These are phyloP conservation scores for Drosophila niveifrons DNA, from an alignment of 2,888 invertebrate species.

Conservation along the genomic window DNA sequence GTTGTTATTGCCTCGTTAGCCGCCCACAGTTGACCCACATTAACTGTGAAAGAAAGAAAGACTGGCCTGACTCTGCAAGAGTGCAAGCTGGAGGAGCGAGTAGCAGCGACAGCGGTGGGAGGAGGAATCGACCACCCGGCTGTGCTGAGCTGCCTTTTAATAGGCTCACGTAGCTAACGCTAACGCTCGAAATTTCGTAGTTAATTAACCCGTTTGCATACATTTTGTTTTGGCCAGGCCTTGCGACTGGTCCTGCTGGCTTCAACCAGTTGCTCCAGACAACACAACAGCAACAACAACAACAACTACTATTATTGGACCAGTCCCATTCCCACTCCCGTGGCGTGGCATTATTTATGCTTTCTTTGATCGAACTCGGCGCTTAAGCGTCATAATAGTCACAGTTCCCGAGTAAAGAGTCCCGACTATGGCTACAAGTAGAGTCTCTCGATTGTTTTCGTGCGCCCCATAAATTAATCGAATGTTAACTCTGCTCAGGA, in stretches of 20 bases:
- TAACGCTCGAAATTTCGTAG: constrained; percentile 67
- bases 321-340: constrained; percentile 39
- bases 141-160: constrained; percentile 53
- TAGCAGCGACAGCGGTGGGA: background rate
- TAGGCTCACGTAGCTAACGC: constrained; percentile 63
- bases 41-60: constrained; percentile 13
- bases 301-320: constrained; percentile 1
- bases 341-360: constrained; percentile 75
- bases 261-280: constrained; percentile 50
- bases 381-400: constrained; percentile 76
- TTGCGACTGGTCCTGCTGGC: constrained; percentile 54
- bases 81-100: constrained; percentile 10
- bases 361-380: constrained; percentile 79
- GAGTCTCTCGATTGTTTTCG: constrained; percentile 67
- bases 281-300: background rate
- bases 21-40: constrained; percentile 74
- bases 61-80: constrained; percentile 21
- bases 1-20: constrained; percentile 62
- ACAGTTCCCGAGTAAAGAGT: constrained; percentile 39
- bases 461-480: constrained; percentile 71
- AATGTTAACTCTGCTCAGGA: constrained; percentile 61
- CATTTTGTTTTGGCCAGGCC: constrained; percentile 57
- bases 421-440: background rate
- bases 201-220: constrained; percentile 83
- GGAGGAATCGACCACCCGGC: constrained; percentile 65